These are phyloP conservation scores for Enteromius paludinosus DNA, from an alignment of 2,797 vertebrate species.

Conservation along the genomic window DNA sequence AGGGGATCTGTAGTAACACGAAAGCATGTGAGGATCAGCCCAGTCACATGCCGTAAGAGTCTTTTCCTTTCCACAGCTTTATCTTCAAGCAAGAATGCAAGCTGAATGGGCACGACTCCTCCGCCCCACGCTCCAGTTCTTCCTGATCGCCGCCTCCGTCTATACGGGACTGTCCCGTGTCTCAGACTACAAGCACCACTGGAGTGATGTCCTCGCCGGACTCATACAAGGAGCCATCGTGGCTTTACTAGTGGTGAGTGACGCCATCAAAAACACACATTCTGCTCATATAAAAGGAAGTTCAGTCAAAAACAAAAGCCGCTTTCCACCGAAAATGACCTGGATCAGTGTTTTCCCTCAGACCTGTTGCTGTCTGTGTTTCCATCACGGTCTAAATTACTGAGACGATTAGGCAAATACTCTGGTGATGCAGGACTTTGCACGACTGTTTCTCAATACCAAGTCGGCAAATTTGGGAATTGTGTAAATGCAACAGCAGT, in stretches of 20 bases:
- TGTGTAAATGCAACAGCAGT: too few species aligned
- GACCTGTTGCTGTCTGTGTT: too few species aligned
- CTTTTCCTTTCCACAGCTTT: conserved; percentile 79
- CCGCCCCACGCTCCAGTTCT: conserved; percentile 92
- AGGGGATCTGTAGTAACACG: not conserved
- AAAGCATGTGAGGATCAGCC: not conserved
- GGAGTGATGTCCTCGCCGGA: conserved; percentile 93
- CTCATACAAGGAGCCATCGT: conserved; percentile 91
- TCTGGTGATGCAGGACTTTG: too few species aligned
- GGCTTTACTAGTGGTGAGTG: conserved; percentile 89
- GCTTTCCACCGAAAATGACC: not conserved
- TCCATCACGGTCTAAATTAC: too few species aligned
- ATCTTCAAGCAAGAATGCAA: conserved; percentile 92
- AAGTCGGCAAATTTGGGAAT: too few species aligned
- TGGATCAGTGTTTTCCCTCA: too few species aligned
- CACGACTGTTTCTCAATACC: too few species aligned
- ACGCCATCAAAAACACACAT: not conserved
- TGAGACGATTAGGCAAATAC: too few species aligned
- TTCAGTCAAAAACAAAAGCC: too few species aligned
- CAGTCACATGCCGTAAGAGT: not conserved
- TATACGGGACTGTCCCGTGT: conserved; percentile 94
- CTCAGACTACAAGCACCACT: conserved; percentile 98
- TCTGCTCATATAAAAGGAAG: not conserved
- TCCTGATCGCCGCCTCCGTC: conserved; percentile 86
- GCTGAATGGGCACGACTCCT: conserved; percentile 91